Evolutionary conservation across 2,888 invertebrate genomes (phyloP).

Genomic region (Cabera pusaria): DNA sequence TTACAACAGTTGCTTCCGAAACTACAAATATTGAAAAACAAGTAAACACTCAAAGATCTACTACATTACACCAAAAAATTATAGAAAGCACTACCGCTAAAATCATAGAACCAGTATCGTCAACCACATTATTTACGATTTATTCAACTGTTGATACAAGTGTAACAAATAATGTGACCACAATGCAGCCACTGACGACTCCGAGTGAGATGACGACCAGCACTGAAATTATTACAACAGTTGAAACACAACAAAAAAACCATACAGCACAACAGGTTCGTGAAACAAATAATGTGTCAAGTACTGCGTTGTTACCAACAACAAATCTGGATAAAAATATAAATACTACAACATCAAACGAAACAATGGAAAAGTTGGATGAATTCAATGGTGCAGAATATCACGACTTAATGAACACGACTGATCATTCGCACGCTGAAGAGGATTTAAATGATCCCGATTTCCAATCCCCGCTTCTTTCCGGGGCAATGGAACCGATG

Average conservation of each 20-base stretch:
- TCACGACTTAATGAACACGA: slow-evolving; percentile 30
- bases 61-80: slow-evolving; percentile 17
- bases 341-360: slow-evolving; percentile 10
- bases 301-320: slow-evolving; percentile 11
- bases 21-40: slow-evolving; percentile 17
- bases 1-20: slow-evolving; percentile 14
- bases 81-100: slow-evolving; percentile 20
- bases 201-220: slow-evolving; percentile 27
- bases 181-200: slow-evolving; percentile 8
- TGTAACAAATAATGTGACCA: no score
- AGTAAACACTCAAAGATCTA: slow-evolving; percentile 15
- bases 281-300: slow-evolving; percentile 10
- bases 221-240: slow-evolving; percentile 19
- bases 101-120: slow-evolving; percentile 6
- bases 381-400: slow-evolving; percentile 23
- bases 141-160: no score
- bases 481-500: slow-evolving; percentile 69
- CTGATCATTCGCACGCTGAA: slow-evolving; percentile 20
- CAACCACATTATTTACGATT: no score
- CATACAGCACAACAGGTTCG: slow-evolving; percentile 13
- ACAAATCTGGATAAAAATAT: slow-evolving; percentile 8
- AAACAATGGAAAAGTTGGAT: slow-evolving; percentile 13
- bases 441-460: slow-evolving; percentile 47
- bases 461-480: slow-evolving; percentile 71
- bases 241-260: slow-evolving; percentile 8